Evolutionary conservation across 2,797 vertebrate species (phyloP).

Genomic region (Gambelia wislizenii): DNA sequence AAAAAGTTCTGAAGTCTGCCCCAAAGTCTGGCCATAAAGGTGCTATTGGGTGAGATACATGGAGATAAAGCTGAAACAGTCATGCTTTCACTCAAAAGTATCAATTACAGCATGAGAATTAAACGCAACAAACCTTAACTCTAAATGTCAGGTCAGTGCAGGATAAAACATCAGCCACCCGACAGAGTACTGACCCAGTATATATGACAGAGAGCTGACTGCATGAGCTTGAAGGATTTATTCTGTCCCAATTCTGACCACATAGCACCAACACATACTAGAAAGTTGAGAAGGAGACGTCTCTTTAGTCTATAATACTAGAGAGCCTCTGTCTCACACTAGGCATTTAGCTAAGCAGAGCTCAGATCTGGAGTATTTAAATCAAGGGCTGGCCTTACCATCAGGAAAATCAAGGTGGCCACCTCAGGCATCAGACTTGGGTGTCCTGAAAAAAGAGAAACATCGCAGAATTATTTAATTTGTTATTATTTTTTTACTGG

Average conservation of each 20-base stretch:
- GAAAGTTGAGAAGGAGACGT: background rate
- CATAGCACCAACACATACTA: background rate
- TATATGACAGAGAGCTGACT: too few relatives aligned
- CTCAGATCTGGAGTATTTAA: background rate
- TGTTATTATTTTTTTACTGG: too few relatives aligned
- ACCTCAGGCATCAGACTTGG: too few relatives aligned
- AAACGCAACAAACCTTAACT: background rate
- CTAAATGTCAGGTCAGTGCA: too few relatives aligned
- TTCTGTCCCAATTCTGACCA: too few relatives aligned
- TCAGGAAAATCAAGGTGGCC: too few relatives aligned
- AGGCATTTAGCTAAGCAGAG: background rate
- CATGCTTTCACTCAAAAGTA: background rate
- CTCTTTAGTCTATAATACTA: background rate
- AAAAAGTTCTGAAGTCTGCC: background rate
- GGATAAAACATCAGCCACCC: too few relatives aligned
- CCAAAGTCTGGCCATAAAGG: background rate
- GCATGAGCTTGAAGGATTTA: too few relatives aligned
- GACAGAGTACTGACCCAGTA: too few relatives aligned
- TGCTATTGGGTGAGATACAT: background rate
- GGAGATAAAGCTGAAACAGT: background rate
- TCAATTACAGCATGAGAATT: background rate
- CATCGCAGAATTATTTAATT: too few relatives aligned
- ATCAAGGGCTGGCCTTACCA: background rate
- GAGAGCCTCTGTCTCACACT: background rate
- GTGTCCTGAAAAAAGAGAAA: too few relatives aligned